Base-by-base conservation (phyloP, 2,888 invertebrate species). In the Hedychridium roseum region DNA sequence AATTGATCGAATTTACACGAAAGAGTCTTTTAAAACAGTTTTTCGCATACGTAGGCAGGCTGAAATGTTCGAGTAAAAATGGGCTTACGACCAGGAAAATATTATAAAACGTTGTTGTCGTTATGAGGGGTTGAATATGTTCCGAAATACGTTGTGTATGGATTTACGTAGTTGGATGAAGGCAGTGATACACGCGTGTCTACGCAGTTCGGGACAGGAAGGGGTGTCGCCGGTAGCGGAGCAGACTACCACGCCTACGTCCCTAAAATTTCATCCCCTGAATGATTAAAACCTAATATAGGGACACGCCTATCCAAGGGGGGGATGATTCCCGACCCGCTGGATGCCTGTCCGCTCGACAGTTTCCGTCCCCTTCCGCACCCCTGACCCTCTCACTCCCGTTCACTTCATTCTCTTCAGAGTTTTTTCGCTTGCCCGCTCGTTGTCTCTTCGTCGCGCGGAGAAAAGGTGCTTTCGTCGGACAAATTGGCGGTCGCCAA, bases 271-370 rank as follows among this genome's bases (percentile, higher is more conserved):
- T 77, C 76, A 74, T 75, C 61, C 62, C 63, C 60, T 75, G 74
- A 78, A 78, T 76, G 77, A 78, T 78, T 78, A 78, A 78, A 78
- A 77, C 75, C 73, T 78, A 78, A 78, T 78, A 76, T 71, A 72
- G 66, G 61, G 76, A 75, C 76, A 78, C 78, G 78, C 78, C 78
- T 71, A 74, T 67, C 60, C 51, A n/a, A n/a, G n/a, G 41, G 51
- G 51, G 53, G 57, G 47, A 43, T 43, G 41, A n/a, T n/a, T n/a
- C 5, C 7, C 17, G 15, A 26, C 21, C 26, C 34, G 7, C 43
- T 50, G 26, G 27, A 34, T 23, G 40, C n/a, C n/a, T n/a, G n/a
- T n/a, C 23, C 43, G 14, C 16, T 18, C 7, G 5, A 3, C 41
- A 5, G 34, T 46, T 39, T 50, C 40, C 35, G 26, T 3, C 20